A percentile compares a stretch with the other conserved stretches of the same genome.
Conservation (phyloP, 2,888 invertebrate species). For the Agrochola lychnidis region DNA sequence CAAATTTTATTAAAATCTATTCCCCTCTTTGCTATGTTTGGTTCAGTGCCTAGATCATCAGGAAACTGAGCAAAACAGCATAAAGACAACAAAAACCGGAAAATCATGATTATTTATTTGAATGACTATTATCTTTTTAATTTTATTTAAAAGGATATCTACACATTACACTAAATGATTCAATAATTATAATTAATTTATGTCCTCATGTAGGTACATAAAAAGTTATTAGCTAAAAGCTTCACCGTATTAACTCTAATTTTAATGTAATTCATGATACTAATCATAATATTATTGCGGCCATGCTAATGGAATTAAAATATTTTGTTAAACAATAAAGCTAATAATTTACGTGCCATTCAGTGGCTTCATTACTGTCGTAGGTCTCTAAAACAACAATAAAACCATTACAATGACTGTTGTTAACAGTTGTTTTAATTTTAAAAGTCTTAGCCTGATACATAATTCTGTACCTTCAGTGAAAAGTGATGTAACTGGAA, state of each 20-base stretch:
- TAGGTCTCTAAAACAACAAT: background rate
- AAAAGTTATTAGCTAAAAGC: background rate
- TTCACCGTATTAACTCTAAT: background rate
- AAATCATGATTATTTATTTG: background rate
- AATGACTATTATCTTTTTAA: background rate
- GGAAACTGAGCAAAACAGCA: too few relatives aligned
- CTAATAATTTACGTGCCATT: background rate
- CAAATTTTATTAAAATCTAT: background rate
- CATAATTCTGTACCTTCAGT: too few relatives aligned
- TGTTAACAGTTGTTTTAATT: too few relatives aligned
- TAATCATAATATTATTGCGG: constrained; percentile 8
- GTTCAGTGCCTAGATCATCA: too few relatives aligned
- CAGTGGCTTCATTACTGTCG: background rate
- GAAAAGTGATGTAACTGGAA: too few relatives aligned
- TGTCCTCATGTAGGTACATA: background rate
- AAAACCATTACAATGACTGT: background rate
- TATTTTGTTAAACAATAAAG: background rate
- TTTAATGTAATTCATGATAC: background rate
- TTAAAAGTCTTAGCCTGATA: too few relatives aligned
- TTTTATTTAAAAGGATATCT: too few relatives aligned
- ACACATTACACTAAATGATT: background rate
- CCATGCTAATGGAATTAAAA: constrained; percentile 5
- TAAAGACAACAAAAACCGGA: background rate
- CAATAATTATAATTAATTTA: background rate
- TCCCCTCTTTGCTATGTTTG: background rate